phyloP scores from a whole-genome alignment of 2,113 vertebrate species.

The Apteryx mantelli region DNA sequence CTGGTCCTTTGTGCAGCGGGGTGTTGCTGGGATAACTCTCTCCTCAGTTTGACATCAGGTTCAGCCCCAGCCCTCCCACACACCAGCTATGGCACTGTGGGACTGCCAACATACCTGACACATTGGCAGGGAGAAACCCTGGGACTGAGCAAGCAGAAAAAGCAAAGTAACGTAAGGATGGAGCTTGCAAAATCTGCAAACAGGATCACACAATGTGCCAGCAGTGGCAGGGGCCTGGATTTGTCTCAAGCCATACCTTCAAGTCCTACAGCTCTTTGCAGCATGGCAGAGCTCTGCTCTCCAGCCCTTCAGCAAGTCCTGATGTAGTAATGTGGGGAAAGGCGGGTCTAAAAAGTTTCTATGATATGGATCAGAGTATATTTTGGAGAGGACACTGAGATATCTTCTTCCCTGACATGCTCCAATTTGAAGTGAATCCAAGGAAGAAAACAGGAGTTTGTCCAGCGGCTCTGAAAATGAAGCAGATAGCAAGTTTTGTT shows the following conservation, averaged over 20 bases:
- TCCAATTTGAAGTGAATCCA: constrained; percentile 3
- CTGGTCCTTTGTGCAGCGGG: not conserved
- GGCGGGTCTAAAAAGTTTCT: not conserved
- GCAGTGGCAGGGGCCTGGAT: not conserved
- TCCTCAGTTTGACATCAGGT: not conserved
- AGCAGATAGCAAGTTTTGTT: constrained; percentile 47
- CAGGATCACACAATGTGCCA: not conserved
- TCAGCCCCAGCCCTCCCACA: not conserved
- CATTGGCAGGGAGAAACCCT: not conserved
- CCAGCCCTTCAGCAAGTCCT: not conserved
- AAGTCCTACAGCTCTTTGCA: not conserved
- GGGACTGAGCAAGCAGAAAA: not conserved
- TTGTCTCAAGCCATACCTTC: not conserved
- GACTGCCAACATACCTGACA: not conserved
- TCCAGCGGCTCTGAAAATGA: constrained; percentile 61
- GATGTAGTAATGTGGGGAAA: not conserved
- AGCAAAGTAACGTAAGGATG: not conserved
- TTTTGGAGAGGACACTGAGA: not conserved
- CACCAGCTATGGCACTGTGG: not conserved
- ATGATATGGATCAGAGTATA: not conserved
- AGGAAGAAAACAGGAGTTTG: constrained; percentile 57
- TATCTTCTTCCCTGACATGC: not conserved
- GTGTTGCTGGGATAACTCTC: not conserved
- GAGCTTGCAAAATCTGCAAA: not conserved
- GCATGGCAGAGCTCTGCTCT: not conserved